phyloP scores from a whole-genome alignment of 2,113 vertebrate genomes.

The Pteruthius melanotis region DNA sequence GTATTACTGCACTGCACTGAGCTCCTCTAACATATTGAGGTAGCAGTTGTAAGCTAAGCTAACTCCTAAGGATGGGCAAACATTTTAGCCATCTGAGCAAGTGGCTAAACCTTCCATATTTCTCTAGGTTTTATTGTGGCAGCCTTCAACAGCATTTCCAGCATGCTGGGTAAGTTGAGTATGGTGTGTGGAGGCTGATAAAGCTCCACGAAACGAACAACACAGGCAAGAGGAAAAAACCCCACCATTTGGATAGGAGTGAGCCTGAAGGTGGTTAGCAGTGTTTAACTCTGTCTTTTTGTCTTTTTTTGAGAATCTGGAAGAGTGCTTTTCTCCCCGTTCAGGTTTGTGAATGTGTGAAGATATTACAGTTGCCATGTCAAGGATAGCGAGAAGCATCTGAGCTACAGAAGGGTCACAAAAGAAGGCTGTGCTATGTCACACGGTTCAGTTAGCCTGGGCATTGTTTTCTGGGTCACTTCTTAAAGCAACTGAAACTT shows the following conservation, averaged over 20 bases:
- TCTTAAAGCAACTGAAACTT: neutral
- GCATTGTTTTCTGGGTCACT: rapidly evolving
- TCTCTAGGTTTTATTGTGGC: neutral
- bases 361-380: neutral
- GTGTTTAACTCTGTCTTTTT: neutral
- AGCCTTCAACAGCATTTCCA: neutral
- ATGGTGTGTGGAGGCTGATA: neutral
- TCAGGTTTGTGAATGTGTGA: neutral
- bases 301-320: neutral
- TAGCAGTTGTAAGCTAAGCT: neutral
- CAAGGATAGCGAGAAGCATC: neutral
- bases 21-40: neutral
- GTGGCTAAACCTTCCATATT: neutral
- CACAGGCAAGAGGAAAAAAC: neutral
- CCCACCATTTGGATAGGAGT: rapidly evolving
- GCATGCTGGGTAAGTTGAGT: neutral
- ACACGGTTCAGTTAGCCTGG: neutral
- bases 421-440: neutral
- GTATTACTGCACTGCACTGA: neutral
- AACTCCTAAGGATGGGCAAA: neutral
- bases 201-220: neutral
- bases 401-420: neutral
- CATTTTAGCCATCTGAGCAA: neutral
- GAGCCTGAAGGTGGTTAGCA: neutral
- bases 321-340: neutral